Evolutionary conservation across 1,140 invertebrate species (phyloP).

Genomic region (Mercenaria mercenaria): DNA sequence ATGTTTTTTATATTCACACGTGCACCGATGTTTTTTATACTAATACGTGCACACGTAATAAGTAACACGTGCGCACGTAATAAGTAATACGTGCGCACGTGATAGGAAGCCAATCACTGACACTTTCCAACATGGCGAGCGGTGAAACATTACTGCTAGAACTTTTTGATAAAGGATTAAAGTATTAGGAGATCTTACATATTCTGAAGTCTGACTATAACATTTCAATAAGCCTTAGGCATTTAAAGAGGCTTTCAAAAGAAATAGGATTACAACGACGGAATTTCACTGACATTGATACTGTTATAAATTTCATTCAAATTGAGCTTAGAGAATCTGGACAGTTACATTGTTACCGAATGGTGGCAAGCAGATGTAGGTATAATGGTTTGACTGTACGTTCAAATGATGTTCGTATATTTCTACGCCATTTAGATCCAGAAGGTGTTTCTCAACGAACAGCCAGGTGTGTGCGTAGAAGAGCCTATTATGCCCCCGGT

Average conservation of each 20-base stretch:
- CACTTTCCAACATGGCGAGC: too few relatives aligned
- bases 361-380: background rate
- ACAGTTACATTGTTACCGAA: conserved; percentile 5
- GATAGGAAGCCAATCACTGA: too few relatives aligned
- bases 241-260: background rate
- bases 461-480: conserved; percentile 30
- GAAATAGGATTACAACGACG: background rate
- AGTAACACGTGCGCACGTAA: too few relatives aligned
- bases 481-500: conserved; percentile 73
- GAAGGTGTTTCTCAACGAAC: background rate
- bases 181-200: conserved; percentile 3
- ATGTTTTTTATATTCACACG: too few relatives aligned
- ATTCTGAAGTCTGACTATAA: too few relatives aligned
- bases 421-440: background rate
- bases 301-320: background rate
- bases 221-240: background rate
- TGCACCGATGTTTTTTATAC: too few relatives aligned
- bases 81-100: too few relatives aligned
- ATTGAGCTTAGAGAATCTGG: background rate
- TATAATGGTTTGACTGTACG: background rate
- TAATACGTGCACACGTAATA: too few relatives aligned
- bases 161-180: too few relatives aligned
- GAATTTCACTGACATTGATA: background rate
- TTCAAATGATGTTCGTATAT: background rate
- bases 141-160: too few relatives aligned